Base-by-base conservation (phyloP, 2,113 vertebrate species). In the Dolichotis patagonum region DNA sequence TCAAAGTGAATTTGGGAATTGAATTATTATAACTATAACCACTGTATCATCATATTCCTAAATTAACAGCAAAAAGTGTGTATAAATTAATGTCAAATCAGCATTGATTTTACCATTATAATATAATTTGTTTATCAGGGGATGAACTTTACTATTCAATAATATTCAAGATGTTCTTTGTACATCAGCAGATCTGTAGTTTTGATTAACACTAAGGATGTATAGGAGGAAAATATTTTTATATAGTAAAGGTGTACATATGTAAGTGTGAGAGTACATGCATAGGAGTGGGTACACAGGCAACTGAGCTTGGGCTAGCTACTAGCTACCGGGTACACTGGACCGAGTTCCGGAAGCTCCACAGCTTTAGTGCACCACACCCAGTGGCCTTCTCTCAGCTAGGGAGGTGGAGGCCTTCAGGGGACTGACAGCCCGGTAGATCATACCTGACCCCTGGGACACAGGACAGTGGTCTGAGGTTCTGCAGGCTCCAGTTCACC, bases 51-150 rank as follows among this genome's bases (percentile, higher is more conserved):
- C 38, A 84, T 26, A 86, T 93, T 78, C 83, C 67, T n/a, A 97
- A 97, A 93, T 89, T 91, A 80, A 91, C 90, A 94, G 60, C 60
- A 96, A 91, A 67, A 96, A 60, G 26, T 28, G 95, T 86, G 54
- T 84, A 78, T 46, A 96, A 87, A 89, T 91, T 94, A 96, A 73
- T 86, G 35, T 95, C 81, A 89, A 95, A 93, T 69, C 0, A 14
- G 32, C 71, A 98, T 96, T 49, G 87, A 97, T 97, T 98, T 98
- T 97, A 60, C 83, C 85, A 94, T 98, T 90, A 75, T 82, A 94
- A 35, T 71, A 78, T 97, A 97, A 98, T 98, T 98, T 95, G 97
- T 83, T 88, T 95, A 93, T 80, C 81, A 89, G 80, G 77, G 8
- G 46, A 88, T 98, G 54, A 90, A 95, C 56, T 92, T 77, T 88